Evolutionary conservation across 1,140 invertebrate genomes (phyloP), one percentile per base, ranked within the genome.

Genomic region (Ceratosolen fusciceps): DNA sequence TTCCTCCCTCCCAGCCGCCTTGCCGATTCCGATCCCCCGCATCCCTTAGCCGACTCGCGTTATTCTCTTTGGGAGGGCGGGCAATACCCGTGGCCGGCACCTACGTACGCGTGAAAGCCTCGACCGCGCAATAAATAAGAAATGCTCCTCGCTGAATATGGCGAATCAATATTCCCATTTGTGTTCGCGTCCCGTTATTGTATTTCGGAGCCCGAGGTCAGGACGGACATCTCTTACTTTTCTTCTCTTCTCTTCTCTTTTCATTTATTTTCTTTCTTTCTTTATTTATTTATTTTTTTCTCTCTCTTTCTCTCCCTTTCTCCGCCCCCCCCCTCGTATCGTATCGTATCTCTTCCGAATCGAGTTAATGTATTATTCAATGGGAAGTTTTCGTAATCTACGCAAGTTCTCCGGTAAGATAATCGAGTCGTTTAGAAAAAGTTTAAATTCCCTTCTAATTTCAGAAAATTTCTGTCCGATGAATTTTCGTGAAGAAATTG

Each of bases 141-240:
- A 31, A 31, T 65, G n/a, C n/a, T 65, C n/a, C 37, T 65, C 31
- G n/a, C 34, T 65, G 26, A 65, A 65, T 37, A 65, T 65, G 31
- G 34, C 31, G 19, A 37, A 9, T 65, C 31, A 21, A 62, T 62
- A 62, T 62, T 34, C 29, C 21, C 60, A 31, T 62, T 62, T 34
- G 21, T n/a, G n/a, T n/a, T n/a, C n/a, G n/a, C n/a, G n/a, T n/a
- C n/a, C n/a, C n/a, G n/a, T n/a, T n/a, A n/a, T n/a, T n/a, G n/a
- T n/a, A n/a, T n/a, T n/a, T n/a, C n/a, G n/a, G n/a, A n/a, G n/a
- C n/a, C n/a, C n/a, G n/a, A n/a, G n/a, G n/a, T n/a, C n/a, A n/a
- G n/a, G n/a, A n/a, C n/a, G n/a, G n/a, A n/a, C n/a, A n/a, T n/a
- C n/a, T n/a, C n/a, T n/a, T n/a, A n/a, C n/a, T n/a, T n/a, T n/a